phyloP scores from a whole-genome alignment of 2,797 vertebrate genomes.

The Notolabrus celidotus region DNA sequence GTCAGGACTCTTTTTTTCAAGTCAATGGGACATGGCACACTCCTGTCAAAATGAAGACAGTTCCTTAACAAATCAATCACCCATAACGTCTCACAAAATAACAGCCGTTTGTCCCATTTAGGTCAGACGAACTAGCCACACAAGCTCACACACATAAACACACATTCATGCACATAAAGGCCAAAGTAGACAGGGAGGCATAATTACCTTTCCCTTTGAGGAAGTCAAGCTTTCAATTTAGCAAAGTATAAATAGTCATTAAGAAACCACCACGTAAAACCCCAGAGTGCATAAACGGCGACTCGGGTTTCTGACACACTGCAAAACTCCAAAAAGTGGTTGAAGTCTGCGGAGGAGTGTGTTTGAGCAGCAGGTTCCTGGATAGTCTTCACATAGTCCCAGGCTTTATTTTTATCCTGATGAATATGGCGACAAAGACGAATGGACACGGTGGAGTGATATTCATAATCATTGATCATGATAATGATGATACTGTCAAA shows the following conservation, averaged over 20 bases:
- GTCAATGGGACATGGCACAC: conserved; percentile 7
- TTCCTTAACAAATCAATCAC: conserved; percentile 42
- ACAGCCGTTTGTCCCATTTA: conserved; percentile 36
- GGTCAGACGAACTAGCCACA: conserved; percentile 37
- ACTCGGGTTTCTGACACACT: conserved; percentile 60
- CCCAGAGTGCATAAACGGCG: conserved; percentile 52
- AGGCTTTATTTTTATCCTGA: conserved; percentile 77
- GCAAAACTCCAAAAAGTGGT: conserved; percentile 46
- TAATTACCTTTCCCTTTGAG: conserved; percentile 73
- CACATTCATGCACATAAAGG: conserved; percentile 44
- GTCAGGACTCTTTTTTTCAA: too few species aligned
- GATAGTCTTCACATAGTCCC: conserved; percentile 36
- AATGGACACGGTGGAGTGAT: conserved; percentile 71
- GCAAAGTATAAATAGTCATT: conserved; percentile 76
- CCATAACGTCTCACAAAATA: conserved; percentile 35
- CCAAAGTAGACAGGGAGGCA: conserved; percentile 54
- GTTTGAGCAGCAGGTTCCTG: conserved; percentile 51
- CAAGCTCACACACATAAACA: conserved; percentile 35
- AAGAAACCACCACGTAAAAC: conserved; percentile 73
- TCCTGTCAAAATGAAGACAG: conserved; percentile 13
- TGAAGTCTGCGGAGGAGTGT: conserved; percentile 33
- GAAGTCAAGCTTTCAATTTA: conserved; percentile 78
- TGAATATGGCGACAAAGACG: conserved; percentile 70
- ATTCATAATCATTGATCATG: conserved; percentile 84
- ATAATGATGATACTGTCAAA: conserved; percentile 82